Evolutionary conservation across 2,888 invertebrate species (phyloP).

Genomic region (Caenorhabditis sp.): DNA sequence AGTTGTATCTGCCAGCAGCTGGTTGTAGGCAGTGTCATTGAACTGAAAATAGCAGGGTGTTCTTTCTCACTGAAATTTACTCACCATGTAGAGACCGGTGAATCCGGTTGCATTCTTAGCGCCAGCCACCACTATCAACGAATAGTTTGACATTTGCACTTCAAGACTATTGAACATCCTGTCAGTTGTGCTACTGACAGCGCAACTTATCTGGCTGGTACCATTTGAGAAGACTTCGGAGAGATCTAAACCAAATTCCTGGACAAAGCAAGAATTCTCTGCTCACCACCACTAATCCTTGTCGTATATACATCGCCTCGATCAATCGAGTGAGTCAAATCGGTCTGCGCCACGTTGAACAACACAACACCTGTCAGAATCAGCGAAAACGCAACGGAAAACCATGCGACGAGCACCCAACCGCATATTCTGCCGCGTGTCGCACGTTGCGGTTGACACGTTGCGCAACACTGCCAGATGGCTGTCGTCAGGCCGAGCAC

Average conservation of each 20-base stretch:
- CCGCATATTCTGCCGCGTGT: slow-evolving; percentile 1
- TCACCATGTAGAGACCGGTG: slow-evolving; percentile 17
- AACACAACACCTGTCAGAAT: slow-evolving; percentile 39
- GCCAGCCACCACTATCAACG: slow-evolving; percentile 12
- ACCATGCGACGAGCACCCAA: background rate
- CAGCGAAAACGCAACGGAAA: slow-evolving; percentile 29
- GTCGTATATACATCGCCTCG: slow-evolving; percentile 14
- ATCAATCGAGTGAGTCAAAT: slow-evolving; percentile 28
- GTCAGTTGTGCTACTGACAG: slow-evolving; percentile 21
- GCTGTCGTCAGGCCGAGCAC: slow-evolving; percentile 36
- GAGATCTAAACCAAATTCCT: slow-evolving; percentile 37
- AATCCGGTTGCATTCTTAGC: slow-evolving; percentile 13
- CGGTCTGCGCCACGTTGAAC: slow-evolving; percentile 37
- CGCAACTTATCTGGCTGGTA: slow-evolving; percentile 26
- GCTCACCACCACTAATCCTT: slow-evolving; percentile 12
- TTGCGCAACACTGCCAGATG: slow-evolving; percentile 37
- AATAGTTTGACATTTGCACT: slow-evolving; percentile 9
- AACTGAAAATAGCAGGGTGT: too few relatives aligned
- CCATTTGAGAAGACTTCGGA: slow-evolving; percentile 20
- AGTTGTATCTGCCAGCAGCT: too few relatives aligned
- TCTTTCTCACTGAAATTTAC: background rate
- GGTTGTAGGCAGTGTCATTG: too few relatives aligned
- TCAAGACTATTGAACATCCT: slow-evolving; percentile 15
- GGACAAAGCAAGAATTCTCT: too few relatives aligned
- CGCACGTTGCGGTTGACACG: slow-evolving; percentile 36